Evolutionary conservation across 2,888 invertebrate genomes (phyloP), one percentile per base, ranked within the genome.

Genomic region (Tolmerus cingulatus): DNA sequence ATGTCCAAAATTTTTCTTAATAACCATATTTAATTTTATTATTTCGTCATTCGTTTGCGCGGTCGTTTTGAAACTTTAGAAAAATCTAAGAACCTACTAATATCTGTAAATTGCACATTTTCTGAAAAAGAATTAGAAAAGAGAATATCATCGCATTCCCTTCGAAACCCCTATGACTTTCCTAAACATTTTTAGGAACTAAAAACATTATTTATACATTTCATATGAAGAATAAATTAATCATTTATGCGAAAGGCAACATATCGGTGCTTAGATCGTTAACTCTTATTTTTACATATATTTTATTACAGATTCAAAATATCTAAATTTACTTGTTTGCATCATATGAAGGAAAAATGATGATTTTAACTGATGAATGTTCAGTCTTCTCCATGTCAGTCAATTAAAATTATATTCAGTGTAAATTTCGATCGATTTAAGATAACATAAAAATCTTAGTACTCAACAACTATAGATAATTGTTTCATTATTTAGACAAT

Each of bases 281-380:
- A 23, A 57, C 9, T 57, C 23, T 19, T 16, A 57, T 3, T 57
- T 19, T 23, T 23, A 34, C 5, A 23, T 57, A 57, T 4, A 1
- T 66, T 19, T 66, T 66, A 23, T 27, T 23, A 27, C 0, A 5
- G 5, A n/a, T n/a, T 51, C 14, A 51, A 51, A n/a, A n/a, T 0
- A 0, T 51, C n/a, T n/a, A 14, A 51, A 66, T 66, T 23, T 27
- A 66, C 12, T 27, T 66, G 66, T 66, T 66, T 66, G 66, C 66
- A 27, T 12, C 66, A 66, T 66, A 23, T 23, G 19, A 19, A 66
- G 27, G 66, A 66, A 12, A 79, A 30, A 79, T 30, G 27, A 79
- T 79, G 79, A 46, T 76, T 16, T 76, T 51, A 79, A 79, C 79
- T 79, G 79, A 79, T 79, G 79, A 79, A n/a, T 78, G n/a, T 79